phyloP scores from a whole-genome alignment of 2,113 vertebrate species.

The Rhineura floridana region DNA sequence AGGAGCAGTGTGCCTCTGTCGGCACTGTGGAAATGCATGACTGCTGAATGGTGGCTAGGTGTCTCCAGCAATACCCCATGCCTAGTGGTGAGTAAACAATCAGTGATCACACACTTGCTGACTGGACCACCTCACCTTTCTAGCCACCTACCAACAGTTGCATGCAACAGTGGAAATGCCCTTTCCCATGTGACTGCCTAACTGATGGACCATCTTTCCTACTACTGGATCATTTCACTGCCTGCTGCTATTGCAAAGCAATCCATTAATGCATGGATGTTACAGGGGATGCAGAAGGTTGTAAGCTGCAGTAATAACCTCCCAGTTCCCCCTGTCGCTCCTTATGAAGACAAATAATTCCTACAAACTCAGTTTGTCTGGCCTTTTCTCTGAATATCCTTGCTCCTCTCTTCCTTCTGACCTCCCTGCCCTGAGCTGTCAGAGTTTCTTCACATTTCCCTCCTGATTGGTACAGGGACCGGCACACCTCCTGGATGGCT shows the following conservation, averaged over 20 bases:
- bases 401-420: fast-evolving
- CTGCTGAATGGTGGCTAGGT: neutral
- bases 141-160: no score
- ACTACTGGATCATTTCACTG: neutral
- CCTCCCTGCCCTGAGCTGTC: neutral
- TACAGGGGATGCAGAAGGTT: neutral
- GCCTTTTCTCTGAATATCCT: neutral
- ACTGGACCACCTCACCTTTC: no score
- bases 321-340: neutral
- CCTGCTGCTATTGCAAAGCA: neutral
- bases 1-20: no score
- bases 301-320: neutral
- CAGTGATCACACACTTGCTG: neutral
- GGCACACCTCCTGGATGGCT: constrained; percentile 16
- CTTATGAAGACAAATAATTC: neutral
- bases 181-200: no score
- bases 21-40: no score
- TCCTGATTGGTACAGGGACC: neutral
- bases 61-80: neutral
- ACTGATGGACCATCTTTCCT: neutral
- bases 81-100: neutral
- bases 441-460: neutral
- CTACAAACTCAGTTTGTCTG: neutral
- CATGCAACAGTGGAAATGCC: neutral
- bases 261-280: no score